A percentile compares a stretch with the other conserved stretches of the same genome.
These are phyloP conservation scores for Mallotus villosus DNA, from an alignment of 2,797 vertebrate genomes.

Conservation along the genomic window DNA sequence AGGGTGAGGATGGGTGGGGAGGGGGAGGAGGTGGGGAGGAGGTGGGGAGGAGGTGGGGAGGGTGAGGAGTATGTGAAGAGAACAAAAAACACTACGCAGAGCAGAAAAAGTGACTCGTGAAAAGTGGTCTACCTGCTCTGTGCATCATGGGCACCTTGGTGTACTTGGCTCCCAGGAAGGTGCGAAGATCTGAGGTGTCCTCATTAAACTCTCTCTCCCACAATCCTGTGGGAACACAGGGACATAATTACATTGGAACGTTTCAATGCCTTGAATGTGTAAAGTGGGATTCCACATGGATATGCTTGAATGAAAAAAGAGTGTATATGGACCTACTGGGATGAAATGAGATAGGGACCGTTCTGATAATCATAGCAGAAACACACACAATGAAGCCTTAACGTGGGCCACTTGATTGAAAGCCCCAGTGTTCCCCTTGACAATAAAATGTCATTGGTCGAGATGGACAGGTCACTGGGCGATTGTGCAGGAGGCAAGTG, in stretches of 20 bases:
- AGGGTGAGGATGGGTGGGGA: constrained; percentile 2
- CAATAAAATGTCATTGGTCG: constrained; percentile 14
- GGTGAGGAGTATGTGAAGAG: constrained; percentile 13
- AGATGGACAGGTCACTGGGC: constrained; percentile 17
- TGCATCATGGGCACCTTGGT: constrained; percentile 74
- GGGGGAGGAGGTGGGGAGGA: neutral
- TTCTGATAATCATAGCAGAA: constrained; percentile 20
- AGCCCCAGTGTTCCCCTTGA: constrained; percentile 12
- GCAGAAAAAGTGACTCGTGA: neutral
- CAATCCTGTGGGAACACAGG: constrained; percentile 56
- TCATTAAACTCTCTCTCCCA: constrained; percentile 65
- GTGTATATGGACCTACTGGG: constrained; percentile 17
- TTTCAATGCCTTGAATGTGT: constrained; percentile 18
- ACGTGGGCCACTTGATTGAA: constrained; percentile 18
- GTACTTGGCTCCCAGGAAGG: constrained; percentile 70
- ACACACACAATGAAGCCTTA: constrained; percentile 31
- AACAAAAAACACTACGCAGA: neutral
- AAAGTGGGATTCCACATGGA: neutral
- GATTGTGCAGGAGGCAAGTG: constrained; percentile 37
- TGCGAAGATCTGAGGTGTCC: constrained; percentile 49
- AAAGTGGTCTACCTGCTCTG: constrained; percentile 58
- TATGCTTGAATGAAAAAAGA: constrained; percentile 14
- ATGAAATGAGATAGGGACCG: constrained; percentile 29
- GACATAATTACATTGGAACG: constrained; percentile 19
- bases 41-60: no score